Base-by-base conservation (phyloP, 1,140 invertebrate genomes). In the Eurosta solidaginis region DNA sequence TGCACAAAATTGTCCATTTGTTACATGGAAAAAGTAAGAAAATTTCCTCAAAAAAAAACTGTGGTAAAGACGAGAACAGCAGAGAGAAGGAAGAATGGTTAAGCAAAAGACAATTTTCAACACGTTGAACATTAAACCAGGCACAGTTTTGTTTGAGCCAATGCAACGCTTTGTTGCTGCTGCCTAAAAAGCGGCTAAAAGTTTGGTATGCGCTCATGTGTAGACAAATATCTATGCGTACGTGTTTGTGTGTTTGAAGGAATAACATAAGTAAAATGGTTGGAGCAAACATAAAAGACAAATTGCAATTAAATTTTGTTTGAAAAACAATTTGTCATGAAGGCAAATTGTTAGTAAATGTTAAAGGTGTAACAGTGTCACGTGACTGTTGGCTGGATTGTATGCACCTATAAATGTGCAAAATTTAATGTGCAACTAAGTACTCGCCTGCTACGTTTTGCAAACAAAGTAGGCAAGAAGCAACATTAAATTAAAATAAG, bases 321-420 rank as follows among this genome's bases (percentile, higher is more conserved):
- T 68, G 59, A 68, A 68, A 68, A 68, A 68, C 59, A 68, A 68
- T 68, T 68, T 68, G 59, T 68, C 59, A 68, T 68, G 59, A 68
- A 40, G 59, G 59, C 59, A 68, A 68, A 68, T 68, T 68, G 59
- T 68, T 33, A 68, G 59, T 68, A 40, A 36, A 68, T 68, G 59
- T n/a, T 17, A 68, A 68, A 68, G 59, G 14, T 68, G 59, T 68
- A 29, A 63, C 22, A 29, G 7, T n/a, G n/a, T n/a, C n/a, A n/a
- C 20, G 54, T 17, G 54, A 29, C 54, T 33, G 29, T 6, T 25
- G 17, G n/a, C 5, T 14, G n/a, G 12, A 12, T 33, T 20, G 29
- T 40, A 3, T 10, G 33, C 59, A 33, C 29, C 59, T 68, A 40
- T 40, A 68, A 40, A 36, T 68, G 7, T 68, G 22, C 50, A 5